Evolutionary conservation across 2,113 vertebrate genomes (phyloP).

Genomic region (Coturnix japonica): DNA sequence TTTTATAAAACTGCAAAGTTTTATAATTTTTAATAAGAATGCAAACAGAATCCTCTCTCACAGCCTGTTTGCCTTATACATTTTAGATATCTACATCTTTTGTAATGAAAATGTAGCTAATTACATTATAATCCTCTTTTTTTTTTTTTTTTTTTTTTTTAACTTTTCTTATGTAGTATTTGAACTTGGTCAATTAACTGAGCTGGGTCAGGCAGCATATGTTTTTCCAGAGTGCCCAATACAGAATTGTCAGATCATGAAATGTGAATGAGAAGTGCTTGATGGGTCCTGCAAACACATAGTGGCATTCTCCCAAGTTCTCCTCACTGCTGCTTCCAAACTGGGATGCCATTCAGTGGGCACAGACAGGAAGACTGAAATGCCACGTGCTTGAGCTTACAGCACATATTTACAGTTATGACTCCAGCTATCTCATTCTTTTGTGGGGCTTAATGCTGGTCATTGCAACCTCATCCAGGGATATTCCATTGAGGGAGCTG

Average conservation of each 20-base stretch:
- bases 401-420: neutral
- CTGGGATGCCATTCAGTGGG: neutral
- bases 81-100: neutral
- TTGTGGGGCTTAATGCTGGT: neutral
- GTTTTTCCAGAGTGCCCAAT: neutral
- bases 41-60: neutral
- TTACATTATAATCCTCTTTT: too few species aligned
- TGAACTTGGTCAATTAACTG: neutral
- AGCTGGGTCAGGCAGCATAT: neutral
- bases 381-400: neutral
- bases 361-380: neutral
- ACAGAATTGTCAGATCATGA: neutral
- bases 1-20: neutral
- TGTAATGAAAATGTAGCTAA: neutral
- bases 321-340: neutral
- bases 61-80: neutral
- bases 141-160: too few species aligned
- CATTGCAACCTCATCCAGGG: neutral
- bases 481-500: neutral
- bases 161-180: neutral
- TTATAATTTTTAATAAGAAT: constrained; percentile 1
- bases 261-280: neutral
- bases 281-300: neutral
- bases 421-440: neutral
- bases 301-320: neutral